Evolutionary conservation across 2,888 invertebrate genomes (phyloP), one percentile per base, ranked within the genome.

Genomic region (Xestia c-nigrum): DNA sequence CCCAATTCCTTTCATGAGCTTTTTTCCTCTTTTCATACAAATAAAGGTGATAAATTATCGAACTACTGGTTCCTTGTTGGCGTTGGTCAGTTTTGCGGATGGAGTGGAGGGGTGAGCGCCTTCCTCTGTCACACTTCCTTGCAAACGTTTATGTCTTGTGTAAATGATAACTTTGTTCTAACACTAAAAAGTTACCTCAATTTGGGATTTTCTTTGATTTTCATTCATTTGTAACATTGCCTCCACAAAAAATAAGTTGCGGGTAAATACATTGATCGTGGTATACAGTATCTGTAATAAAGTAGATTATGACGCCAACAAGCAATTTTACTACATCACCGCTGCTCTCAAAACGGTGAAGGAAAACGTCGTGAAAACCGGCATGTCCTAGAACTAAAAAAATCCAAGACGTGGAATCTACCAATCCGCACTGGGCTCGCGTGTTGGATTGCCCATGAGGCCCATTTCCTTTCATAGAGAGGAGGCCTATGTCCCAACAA

Each of bases 241-340:
- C 19, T 59, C 57, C 7, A 70, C 24, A 14, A 31, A 70, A 21
- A 52, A 43, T 46, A 70, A 31, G 12, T 70, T 70, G 5, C 57
- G 57, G 7, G 31, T 31, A 59, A 70, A 70, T 31, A 70, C 70
- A 21, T 70, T 55, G 12, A 70, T 43, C 14, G 70, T 70, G 3
- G 24, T 43, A 43, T 43, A 59, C 4, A 70, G 38, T 59, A 70
- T 46, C 70, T 70, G 70, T 3, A 46, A 70, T 5, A 55, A 16
- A 68, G 6, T 40, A n/a, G 4, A 16, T 68, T 80, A 81, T n/a
- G 5, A 57, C 5, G 12, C 14, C 10, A 52, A 24, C 55, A 24
- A 57, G n/a, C 24, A 31, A 31, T 31, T 31, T 31, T 31, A 31
- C 31, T 31, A 31, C 31, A 31, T 31, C 31, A 31, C 31, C 31